Conservation (phyloP, 2,888 invertebrate genomes). For the Cactoblastis cactorum region DNA sequence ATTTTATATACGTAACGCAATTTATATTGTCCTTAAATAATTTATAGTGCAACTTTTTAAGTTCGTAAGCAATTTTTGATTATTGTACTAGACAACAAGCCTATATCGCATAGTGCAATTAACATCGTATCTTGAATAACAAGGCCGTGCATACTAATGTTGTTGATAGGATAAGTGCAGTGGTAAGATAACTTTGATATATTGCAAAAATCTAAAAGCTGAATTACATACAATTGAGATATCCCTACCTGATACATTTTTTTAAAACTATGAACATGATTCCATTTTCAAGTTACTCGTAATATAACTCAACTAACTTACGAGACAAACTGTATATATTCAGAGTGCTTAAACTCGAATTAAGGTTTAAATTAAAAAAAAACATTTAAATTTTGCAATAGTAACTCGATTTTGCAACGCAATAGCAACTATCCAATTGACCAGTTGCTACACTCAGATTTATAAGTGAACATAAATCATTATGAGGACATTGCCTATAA, state of each 20-base stretch:
- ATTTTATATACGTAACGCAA: too few relatives aligned
- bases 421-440: slow-evolving; percentile 1
- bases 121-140: slow-evolving; percentile 1
- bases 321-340: too few relatives aligned
- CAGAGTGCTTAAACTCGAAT: not conserved
- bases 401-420: not conserved
- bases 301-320: too few relatives aligned
- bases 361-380: not conserved
- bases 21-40: too few relatives aligned
- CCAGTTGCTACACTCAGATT: slow-evolving; percentile 6
- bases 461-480: slow-evolving; percentile 15
- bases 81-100: not conserved
- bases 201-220: not conserved
- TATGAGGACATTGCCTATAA: slow-evolving; percentile 11
- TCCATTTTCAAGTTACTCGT: too few relatives aligned
- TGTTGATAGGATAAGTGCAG: slow-evolving; percentile 6
- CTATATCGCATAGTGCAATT: not conserved
- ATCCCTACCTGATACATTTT: too few relatives aligned
- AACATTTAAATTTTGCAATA: not conserved
- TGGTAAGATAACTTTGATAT: not conserved
- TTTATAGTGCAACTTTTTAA: too few relatives aligned
- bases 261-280: too few relatives aligned
- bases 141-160: slow-evolving; percentile 12
- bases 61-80: too few relatives aligned
- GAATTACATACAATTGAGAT: too few relatives aligned